Evolutionary conservation across 2,113 vertebrate genomes (phyloP).

Genomic region (Lasiurus borealis): DNA sequence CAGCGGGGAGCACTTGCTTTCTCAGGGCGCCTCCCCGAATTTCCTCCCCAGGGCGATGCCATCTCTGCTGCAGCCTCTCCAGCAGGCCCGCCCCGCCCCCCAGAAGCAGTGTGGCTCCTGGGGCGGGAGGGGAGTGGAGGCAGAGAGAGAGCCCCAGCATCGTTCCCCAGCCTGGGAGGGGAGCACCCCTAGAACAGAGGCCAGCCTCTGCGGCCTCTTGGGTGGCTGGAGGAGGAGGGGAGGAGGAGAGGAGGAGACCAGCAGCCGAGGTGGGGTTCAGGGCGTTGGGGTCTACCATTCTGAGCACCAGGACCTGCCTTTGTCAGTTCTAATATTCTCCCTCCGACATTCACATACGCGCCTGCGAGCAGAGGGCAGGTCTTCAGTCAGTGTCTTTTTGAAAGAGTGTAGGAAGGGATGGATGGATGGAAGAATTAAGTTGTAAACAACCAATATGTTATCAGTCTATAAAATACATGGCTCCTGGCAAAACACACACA

Average conservation of each 20-base stretch:
- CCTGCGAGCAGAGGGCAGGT: neutral
- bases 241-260: neutral
- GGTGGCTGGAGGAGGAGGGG: neutral
- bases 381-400: neutral
- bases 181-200: neutral
- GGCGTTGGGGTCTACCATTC: neutral
- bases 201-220: neutral
- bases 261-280: neutral
- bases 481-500: neutral
- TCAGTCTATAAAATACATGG: neutral
- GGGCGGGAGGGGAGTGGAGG: neutral
- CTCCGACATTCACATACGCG: neutral
- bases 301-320: neutral
- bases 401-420: neutral
- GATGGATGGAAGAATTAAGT: neutral
- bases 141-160: neutral
- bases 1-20: neutral
- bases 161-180: neutral
- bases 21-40: neutral
- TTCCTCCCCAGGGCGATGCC: neutral
- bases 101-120: neutral
- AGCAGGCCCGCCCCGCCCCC: neutral
- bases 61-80: neutral
- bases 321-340: neutral
- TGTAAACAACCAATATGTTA: constrained; percentile 24